Conservation (phyloP, 2,797 vertebrate species). For the Neoniphon sammara region DNA sequence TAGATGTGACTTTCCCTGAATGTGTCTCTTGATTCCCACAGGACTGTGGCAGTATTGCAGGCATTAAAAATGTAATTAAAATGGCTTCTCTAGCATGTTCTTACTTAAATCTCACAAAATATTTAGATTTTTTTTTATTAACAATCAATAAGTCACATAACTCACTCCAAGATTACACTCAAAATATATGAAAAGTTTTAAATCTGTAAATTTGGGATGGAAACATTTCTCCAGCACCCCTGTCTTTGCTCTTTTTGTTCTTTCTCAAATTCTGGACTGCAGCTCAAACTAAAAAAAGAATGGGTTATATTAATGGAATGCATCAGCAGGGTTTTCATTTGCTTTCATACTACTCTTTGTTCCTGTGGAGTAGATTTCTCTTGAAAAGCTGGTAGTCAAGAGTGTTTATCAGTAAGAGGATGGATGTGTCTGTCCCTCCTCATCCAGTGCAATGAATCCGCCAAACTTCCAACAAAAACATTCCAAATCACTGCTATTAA, state of each 20-base stretch:
- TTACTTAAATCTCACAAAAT: too few relatives aligned
- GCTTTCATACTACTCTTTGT: not conserved
- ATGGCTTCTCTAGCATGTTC: too few relatives aligned
- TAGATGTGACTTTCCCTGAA: too few relatives aligned
- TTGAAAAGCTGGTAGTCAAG: not conserved
- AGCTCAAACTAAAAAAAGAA: not conserved
- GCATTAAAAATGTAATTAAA: too few relatives aligned
- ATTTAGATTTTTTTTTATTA: too few relatives aligned
- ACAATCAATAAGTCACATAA: too few relatives aligned
- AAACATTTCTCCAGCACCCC: not conserved
- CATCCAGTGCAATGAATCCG: not conserved
- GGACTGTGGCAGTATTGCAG: too few relatives aligned
- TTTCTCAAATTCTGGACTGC: constrained; percentile 3
- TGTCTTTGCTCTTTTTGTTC: constrained; percentile 2
- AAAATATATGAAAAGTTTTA: too few relatives aligned
- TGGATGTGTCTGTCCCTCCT: not conserved
- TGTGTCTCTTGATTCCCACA: too few relatives aligned
- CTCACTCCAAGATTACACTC: too few relatives aligned
- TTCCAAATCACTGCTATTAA: not conserved
- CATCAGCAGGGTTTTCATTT: not conserved
- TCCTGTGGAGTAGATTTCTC: not conserved
- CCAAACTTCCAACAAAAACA: constrained; percentile 14
- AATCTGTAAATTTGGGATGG: too few relatives aligned
- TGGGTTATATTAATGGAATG: not conserved
- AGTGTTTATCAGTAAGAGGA: not conserved